Evolutionary conservation across 2,113 vertebrate species (phyloP), one percentile per base, ranked within the genome.

Genomic region (Takifugu bimaculatus): DNA sequence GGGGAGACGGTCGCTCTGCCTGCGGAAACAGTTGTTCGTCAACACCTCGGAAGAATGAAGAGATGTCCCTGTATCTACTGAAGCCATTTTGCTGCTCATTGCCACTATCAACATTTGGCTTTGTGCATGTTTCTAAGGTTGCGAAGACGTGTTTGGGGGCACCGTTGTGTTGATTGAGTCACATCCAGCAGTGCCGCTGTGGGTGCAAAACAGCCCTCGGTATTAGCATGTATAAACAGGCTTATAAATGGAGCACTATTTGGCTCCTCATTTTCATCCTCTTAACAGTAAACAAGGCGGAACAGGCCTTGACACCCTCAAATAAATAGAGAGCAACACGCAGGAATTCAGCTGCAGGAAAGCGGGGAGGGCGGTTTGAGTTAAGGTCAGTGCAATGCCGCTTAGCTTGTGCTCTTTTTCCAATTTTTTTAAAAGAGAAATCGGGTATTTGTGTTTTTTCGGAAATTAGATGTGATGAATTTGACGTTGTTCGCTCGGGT

Each of bases 141-240:
- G 45, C 68, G 45, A 70, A 63, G 74, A 63, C n/a, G 67, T 60
- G 68, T 63, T 67, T 32, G 28, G 54, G 49, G 62, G 49, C 32
- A 72, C 44, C 11, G 62, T 78, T 74, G 79, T 80, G 76, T 76
- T 68, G 87, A 85, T 81, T 87, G 78, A 85, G 75, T 87, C 70
- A 60, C 81, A 85, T 85, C 77, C 80, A 88, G 73, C 63, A 78
- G 72, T 58, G 63, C 51, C 70, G 75, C 77, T 74, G 83, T 80
- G 80, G 80, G 72, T 78, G 75, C 75, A 75, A 74, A 84, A 74
- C 73, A 80, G 80, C 84, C 80, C 79, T 59, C 57, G 49, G 87
- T 84, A 85, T 87, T 88, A 88, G 85, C 82, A 88, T 86, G 82
- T 85, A 88, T 88, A 87, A 86, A 88, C 85, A 85, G 77, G 86